Evolutionary conservation across 1,140 invertebrate genomes (phyloP).

Genomic region (Carcinoscorpius rotundicauda): DNA sequence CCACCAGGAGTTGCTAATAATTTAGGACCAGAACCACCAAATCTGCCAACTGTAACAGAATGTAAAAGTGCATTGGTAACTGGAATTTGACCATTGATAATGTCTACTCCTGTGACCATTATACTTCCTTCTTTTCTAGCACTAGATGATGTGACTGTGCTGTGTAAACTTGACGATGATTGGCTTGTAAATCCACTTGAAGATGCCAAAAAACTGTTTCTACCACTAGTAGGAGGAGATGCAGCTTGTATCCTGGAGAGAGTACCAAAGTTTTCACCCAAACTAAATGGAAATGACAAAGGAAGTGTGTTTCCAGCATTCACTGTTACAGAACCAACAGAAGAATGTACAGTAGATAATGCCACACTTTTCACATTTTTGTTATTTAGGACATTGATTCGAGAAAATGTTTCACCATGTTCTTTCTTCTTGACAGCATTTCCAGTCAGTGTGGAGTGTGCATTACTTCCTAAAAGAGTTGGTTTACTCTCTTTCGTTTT

Average conservation of each 20-base stretch:
- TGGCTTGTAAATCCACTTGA: neutral
- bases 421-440: too few species aligned
- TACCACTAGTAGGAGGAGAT: neutral
- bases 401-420: too few species aligned
- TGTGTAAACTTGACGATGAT: neutral
- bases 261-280: neutral
- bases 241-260: neutral
- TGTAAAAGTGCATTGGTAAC: slow-evolving; percentile 3
- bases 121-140: neutral
- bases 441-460: too few species aligned
- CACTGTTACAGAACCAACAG: too few species aligned
- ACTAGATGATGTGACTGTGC: neutral
- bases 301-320: too few species aligned
- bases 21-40: neutral
- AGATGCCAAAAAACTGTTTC: neutral
- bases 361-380: too few species aligned
- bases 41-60: slow-evolving; percentile 1
- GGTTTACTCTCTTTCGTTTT: too few species aligned
- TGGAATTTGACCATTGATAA: neutral
- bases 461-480: too few species aligned
- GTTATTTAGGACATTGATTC: too few species aligned
- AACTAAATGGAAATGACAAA: neutral
- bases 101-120: slow-evolving; percentile 1
- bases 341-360: too few species aligned
- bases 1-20: neutral